These are phyloP conservation scores for Leptinotarsa haldemani DNA, from an alignment of 2,888 invertebrate genomes.

Conservation along the genomic window DNA sequence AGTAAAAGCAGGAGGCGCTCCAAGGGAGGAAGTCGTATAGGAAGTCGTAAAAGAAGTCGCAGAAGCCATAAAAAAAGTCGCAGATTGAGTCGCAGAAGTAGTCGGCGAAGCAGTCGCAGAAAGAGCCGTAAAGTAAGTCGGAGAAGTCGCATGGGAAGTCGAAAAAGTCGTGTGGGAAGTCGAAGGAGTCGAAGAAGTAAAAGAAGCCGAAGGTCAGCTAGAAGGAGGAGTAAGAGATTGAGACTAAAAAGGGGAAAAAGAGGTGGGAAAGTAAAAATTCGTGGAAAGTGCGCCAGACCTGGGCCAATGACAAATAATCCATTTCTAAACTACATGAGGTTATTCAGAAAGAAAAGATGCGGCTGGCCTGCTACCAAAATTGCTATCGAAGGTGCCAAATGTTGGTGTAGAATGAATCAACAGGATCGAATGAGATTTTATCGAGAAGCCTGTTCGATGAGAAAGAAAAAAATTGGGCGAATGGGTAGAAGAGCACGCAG, in stretches of 20 bases:
- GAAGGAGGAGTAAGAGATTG: background rate
- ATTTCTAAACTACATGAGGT: conserved; percentile 57
- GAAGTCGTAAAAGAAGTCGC: conserved; percentile 1
- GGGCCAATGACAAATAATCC: conserved; percentile 52
- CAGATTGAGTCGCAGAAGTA: conserved; percentile 7
- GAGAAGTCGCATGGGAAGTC: background rate
- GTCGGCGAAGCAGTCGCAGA: conserved; percentile 15
- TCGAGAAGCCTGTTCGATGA: conserved; percentile 29
- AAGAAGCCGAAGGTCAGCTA: conserved; percentile 4
- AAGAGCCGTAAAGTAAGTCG: conserved; percentile 3
- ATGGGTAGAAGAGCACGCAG: conserved; percentile 1
- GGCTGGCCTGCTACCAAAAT: conserved; percentile 55
- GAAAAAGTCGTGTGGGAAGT: background rate
- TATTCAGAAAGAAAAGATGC: conserved; percentile 54
- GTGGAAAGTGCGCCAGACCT: conserved; percentile 31
- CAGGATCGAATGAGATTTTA: conserved; percentile 32
- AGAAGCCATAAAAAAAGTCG: conserved; percentile 9
- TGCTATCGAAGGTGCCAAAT: conserved; percentile 57
- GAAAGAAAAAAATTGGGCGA: conserved; percentile 2
- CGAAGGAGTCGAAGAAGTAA: conserved; percentile 18
- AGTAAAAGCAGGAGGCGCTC: conserved; percentile 20
- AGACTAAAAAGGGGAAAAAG: no score
- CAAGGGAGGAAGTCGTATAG: conserved; percentile 15
- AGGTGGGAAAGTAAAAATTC: conserved; percentile 1
- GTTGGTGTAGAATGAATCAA: conserved; percentile 54